A percentile compares a stretch with the other conserved stretches of the same genome.
Evolutionary conservation across 2,888 invertebrate species (phyloP).

Genomic region (Latrodectus elegans): DNA sequence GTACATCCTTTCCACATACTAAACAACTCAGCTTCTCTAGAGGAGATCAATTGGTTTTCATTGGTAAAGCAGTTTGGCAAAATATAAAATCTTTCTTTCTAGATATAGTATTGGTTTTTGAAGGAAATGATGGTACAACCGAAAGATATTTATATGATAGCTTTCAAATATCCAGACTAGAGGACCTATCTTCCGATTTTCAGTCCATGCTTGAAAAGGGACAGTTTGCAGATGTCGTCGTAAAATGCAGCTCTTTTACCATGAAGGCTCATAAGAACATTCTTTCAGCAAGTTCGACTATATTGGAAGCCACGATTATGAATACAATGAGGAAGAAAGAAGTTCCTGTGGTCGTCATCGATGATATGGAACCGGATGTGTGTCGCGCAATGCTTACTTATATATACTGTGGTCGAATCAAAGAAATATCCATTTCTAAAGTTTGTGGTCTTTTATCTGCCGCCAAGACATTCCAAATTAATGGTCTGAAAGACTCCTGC

Average conservation of each 20-base stretch:
- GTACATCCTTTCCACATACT: no score
- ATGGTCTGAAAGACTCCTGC: neutral
- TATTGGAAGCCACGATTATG: neutral
- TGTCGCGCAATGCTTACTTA: neutral
- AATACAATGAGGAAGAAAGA: neutral
- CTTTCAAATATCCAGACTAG: neutral
- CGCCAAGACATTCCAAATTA: neutral
- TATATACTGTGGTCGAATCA: neutral
- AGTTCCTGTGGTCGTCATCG: neutral
- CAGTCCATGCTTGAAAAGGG: neutral
- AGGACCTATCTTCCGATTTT: neutral
- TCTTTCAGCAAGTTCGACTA: slow-evolving; percentile 5
- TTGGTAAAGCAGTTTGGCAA: no score
- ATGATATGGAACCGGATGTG: neutral
- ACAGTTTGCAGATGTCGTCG: neutral
- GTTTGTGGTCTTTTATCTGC: slow-evolving; percentile 8
- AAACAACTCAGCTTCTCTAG: no score
- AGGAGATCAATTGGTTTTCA: no score
- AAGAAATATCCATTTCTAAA: neutral
- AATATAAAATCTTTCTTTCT: no score
- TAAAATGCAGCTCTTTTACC: neutral
- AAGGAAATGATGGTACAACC: no score
- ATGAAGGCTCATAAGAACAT: neutral
- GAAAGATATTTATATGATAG: no score
- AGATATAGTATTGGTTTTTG: no score